Evolutionary conservation across 2,113 vertebrate species (phyloP), one percentile per base, ranked within the genome.

Genomic region (Paradisaea rubra): DNA sequence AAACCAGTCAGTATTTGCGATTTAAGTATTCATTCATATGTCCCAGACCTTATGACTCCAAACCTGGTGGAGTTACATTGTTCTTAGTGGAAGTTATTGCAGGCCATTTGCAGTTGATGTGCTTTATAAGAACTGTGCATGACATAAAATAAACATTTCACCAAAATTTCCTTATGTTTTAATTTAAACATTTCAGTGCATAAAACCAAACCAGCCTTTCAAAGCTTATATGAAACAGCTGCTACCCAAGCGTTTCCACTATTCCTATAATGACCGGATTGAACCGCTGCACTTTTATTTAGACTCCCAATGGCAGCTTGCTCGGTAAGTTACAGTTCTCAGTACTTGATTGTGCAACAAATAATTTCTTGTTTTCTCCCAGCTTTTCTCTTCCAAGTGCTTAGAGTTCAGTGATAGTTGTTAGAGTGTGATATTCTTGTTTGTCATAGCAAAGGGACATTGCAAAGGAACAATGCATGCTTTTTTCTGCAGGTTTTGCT

Each of bases 211-310:
- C 93, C 99, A 99, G 94, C 98, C 98, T 65, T 99, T 99, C 98
- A 99, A 94, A 97, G 98, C 99, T 9, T 99, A 99, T 80, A 97
- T 99, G 95, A 99, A 99, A 71, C 98, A 99, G 41, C 94, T 99
- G 89, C 98, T 99, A 27, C 99, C 99, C 20, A 99, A 99, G 94
- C 98, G 99, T 85, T 96, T 99, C 68, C 99, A 99, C 94, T 99
- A 98, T 80, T 99, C 99, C 33, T 97, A 97, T 42, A 99, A 97
- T 31, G 93, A 98, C 49, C 98, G 99, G 33, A 99, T 99, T 16
- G 99, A 99, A 94, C 97, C 97, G 1, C 97, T 98, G 59, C 98
- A 98, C 49, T 98, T 99, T 35, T 99, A 99, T 82, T 98, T 99
- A 97, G 98, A 98, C 61, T 60, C 97, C 10, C 98, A 98, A 24